A percentile compares a stretch with the other conserved stretches of the same genome.
Evolutionary conservation across 1,140 invertebrate genomes (phyloP).

Genomic region (silkworm (Bombyx mori)): ASM3026992v2 NC_085116.1:11624001-11624500

Average conservation of each 20-base stretch:
- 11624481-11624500: slow-evolving; percentile 28
- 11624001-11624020: no score
- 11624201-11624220: slow-evolving; percentile 14
- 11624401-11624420: slow-evolving; percentile 54
- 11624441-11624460: slow-evolving; percentile 34
- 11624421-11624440: slow-evolving; percentile 45
- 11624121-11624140: slow-evolving; percentile 12
- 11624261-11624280: slow-evolving; percentile 60
- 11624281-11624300: slow-evolving; percentile 48
- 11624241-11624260: slow-evolving; percentile 30
- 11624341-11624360: slow-evolving; percentile 40
- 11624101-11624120: slow-evolving; percentile 11
- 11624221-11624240: slow-evolving; percentile 29
- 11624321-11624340: slow-evolving; percentile 53
- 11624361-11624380: slow-evolving; percentile 51
- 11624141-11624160: slow-evolving; percentile 16
- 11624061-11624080: slow-evolving; percentile 13
- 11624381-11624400: slow-evolving; percentile 49
- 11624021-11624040: no score
- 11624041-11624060: background rate
- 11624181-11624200: slow-evolving; percentile 18
- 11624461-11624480: slow-evolving; percentile 28
- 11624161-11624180: slow-evolving; percentile 19
- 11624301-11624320: slow-evolving; percentile 50
- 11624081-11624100: slow-evolving; percentile 20